Conservation (phyloP, 2,113 vertebrate species). For the Ceyx margarethae region DNA sequence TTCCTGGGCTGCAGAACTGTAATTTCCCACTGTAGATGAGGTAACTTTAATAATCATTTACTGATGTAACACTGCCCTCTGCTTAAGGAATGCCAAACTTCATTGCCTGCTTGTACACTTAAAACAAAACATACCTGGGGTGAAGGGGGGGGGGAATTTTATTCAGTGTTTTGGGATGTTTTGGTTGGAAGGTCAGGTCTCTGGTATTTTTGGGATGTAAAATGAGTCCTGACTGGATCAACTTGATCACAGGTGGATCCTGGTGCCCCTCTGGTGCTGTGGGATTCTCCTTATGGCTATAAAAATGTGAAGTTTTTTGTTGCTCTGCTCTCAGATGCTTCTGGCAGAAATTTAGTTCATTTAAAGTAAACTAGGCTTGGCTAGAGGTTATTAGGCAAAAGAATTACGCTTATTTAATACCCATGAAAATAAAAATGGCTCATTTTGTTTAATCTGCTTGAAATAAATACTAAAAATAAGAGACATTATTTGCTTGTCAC, state of each 20-base stretch:
- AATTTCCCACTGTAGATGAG: background rate
- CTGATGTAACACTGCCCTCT: conserved; percentile 52
- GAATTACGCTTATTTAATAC: background rate
- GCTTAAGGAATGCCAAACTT: conserved; percentile 53
- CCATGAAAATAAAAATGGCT: background rate
- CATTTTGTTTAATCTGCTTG: background rate
- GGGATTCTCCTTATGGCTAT: background rate
- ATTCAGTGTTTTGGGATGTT: background rate
- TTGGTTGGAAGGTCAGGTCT: background rate
- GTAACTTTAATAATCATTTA: conserved; percentile 31
- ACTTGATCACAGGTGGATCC: background rate
- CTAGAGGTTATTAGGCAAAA: background rate
- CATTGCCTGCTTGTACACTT: background rate
- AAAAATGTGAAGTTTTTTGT: background rate
- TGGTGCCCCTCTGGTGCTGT: background rate
- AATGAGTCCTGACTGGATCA: background rate
- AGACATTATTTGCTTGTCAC: background rate
- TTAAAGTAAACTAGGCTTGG: background rate
- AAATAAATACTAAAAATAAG: background rate
- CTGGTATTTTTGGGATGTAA: background rate
- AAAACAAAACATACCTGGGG: background rate
- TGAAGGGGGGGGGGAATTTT: background rate
- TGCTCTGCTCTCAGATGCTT: background rate
- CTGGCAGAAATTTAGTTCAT: background rate
- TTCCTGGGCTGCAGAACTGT: background rate